Evolutionary conservation across 2,888 invertebrate species (phyloP).

Genomic region (Nephrocerus scutellatus): DNA sequence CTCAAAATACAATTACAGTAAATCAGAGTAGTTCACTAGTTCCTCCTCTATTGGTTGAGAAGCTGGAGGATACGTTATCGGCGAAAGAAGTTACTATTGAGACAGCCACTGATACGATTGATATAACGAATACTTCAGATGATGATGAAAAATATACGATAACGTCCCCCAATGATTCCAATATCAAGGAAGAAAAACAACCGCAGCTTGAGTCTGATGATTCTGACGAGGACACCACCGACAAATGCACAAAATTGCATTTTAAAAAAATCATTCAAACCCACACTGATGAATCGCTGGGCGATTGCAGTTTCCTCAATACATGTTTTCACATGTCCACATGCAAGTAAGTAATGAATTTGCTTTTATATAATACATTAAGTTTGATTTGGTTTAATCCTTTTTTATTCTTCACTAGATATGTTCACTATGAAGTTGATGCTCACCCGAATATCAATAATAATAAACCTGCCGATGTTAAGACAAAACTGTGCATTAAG

Average conservation of each 20-base stretch:
- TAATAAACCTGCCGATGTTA: conserved; percentile 43
- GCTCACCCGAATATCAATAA: conserved; percentile 48
- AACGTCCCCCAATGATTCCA: not conserved
- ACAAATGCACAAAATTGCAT: conserved; percentile 81
- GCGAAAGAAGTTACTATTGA: not conserved
- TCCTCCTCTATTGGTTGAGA: too few relatives aligned
- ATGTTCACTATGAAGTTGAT: conserved; percentile 97
- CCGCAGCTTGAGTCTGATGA: conserved; percentile 19
- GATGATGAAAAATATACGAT: conserved; percentile 18
- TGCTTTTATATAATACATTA: not conserved
- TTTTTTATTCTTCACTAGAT: conserved; percentile 50
- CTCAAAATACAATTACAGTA: too few relatives aligned
- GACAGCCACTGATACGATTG: not conserved
- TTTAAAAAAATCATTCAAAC: conserved; percentile 94
- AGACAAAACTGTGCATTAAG: conserved; percentile 41
- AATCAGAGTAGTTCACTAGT: too few relatives aligned
- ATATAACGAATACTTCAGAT: conserved; percentile 23
- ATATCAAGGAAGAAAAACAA: not conserved
- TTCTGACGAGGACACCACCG: conserved; percentile 34
- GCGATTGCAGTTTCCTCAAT: conserved; percentile 96
- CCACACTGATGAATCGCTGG: conserved; percentile 90
- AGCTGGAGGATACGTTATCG: too few relatives aligned
- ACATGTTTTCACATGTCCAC: conserved; percentile 99
- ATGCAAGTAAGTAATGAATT: conserved; percentile 64
- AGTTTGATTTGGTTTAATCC: not conserved